These are phyloP conservation scores for Channallabes apus DNA, from an alignment of 2,797 vertebrate species.

Conservation along the genomic window DNA sequence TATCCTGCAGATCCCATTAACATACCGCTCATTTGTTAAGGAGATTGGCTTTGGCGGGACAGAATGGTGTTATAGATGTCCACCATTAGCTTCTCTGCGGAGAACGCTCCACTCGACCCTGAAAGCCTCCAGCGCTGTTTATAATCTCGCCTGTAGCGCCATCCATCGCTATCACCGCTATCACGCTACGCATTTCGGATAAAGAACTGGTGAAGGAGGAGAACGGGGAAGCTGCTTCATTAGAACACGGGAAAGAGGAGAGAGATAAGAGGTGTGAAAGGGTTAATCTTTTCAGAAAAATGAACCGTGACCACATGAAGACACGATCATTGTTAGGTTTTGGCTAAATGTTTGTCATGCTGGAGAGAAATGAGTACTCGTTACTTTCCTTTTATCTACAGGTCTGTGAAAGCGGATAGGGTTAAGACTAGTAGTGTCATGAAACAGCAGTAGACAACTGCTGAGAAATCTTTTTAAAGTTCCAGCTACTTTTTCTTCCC, in stretches of 20 bases:
- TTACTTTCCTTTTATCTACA: too few species aligned
- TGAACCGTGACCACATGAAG: too few species aligned
- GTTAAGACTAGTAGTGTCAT: too few species aligned
- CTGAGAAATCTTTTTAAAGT: neutral
- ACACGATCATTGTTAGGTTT: too few species aligned
- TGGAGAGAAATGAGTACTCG: too few species aligned
- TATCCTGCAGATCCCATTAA: constrained; percentile 21
- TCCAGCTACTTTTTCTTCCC: neutral
- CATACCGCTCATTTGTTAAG: constrained; percentile 29
- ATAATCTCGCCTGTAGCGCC: neutral
- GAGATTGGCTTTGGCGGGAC: constrained; percentile 21
- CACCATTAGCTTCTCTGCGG: constrained; percentile 23
- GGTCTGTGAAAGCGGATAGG: too few species aligned
- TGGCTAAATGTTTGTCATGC: too few species aligned
- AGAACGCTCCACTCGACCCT: neutral
- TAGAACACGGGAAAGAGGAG: neutral
- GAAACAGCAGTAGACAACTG: too few species aligned
- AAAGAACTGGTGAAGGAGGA: neutral
- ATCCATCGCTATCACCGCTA: constrained; percentile 8
- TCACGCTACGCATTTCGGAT: neutral
- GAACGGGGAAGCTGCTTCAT: neutral
- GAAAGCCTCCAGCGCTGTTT: neutral
- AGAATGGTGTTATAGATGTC: constrained; percentile 30
- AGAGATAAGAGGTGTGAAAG: neutral
- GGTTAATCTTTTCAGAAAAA: too few species aligned